These are phyloP conservation scores for Chironomus tentans DNA, from an alignment of 2,888 invertebrate species.

Conservation along the genomic window DNA sequence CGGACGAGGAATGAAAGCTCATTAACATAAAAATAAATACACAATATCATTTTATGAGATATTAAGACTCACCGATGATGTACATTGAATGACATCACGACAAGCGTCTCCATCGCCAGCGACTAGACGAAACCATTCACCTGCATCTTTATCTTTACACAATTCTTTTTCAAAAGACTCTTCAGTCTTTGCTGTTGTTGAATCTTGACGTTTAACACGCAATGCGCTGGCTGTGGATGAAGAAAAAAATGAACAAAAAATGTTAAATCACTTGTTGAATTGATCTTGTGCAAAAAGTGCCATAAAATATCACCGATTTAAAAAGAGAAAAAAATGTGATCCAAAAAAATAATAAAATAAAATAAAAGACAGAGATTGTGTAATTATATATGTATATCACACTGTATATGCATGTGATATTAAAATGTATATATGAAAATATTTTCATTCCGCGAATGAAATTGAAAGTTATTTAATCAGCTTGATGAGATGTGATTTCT, in stretches of 20 bases:
- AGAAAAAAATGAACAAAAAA: constrained; percentile 37
- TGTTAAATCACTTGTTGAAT: background rate
- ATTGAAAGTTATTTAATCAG: constrained; percentile 16
- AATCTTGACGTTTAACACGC: constrained; percentile 60
- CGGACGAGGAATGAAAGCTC: background rate
- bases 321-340: background rate
- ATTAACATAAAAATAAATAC: background rate
- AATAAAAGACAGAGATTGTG: background rate
- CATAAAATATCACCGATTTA: background rate
- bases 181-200: constrained; percentile 59
- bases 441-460: background rate
- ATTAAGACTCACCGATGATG: constrained; percentile 71
- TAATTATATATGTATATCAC: background rate
- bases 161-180: constrained; percentile 82
- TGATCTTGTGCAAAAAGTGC: background rate
- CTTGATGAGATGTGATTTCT: background rate
- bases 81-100: constrained; percentile 91
- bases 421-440: background rate
- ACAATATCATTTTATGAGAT: too few species aligned
- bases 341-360: background rate
- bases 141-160: constrained; percentile 90
- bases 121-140: constrained; percentile 88
- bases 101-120: constrained; percentile 86
- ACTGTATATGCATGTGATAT: background rate
- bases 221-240: constrained; percentile 39